Percentiles rank a stretch among this genome's conserved stretches.
These are phyloP conservation scores for Ypsolopha sequella DNA, from an alignment of 2,888 invertebrate species.

Conservation along the genomic window DNA sequence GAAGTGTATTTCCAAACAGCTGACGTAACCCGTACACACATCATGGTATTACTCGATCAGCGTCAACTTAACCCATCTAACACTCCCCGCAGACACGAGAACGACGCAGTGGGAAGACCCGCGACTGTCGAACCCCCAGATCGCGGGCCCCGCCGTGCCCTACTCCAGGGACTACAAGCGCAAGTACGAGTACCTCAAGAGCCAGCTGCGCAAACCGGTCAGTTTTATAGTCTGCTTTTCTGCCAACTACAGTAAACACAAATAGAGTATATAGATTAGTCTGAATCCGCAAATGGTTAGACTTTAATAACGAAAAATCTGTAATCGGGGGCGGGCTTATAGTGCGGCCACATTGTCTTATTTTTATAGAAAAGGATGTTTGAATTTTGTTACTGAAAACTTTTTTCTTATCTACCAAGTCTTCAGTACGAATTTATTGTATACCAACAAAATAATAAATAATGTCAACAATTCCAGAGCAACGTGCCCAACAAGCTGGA, in stretches of 20 bases:
- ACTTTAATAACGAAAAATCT: too few species aligned
- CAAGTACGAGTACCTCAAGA: slow-evolving; percentile 98
- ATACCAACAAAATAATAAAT: not conserved
- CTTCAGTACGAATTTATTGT: not conserved
- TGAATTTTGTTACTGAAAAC: too few species aligned
- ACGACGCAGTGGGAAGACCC: slow-evolving; percentile 99
- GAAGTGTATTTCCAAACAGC: too few species aligned
- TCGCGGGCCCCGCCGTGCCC: slow-evolving; percentile 98
- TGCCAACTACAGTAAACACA: not conserved
- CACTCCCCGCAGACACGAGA: slow-evolving; percentile 81
- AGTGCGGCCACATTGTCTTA: too few species aligned
- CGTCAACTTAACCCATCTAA: too few species aligned
- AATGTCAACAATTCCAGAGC: slow-evolving; percentile 69
- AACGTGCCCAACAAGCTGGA: slow-evolving; percentile 99
- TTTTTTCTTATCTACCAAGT: too few species aligned
- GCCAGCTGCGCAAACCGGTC: slow-evolving; percentile 95
- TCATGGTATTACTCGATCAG: too few species aligned
- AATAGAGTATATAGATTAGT: not conserved
- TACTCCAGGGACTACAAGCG: slow-evolving; percentile 99
- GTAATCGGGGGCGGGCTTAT: too few species aligned
- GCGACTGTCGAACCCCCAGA: slow-evolving; percentile 93
- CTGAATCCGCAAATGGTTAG: too few species aligned
- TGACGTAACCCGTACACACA: too few species aligned
- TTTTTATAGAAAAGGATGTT: too few species aligned
- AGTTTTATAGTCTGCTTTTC: slow-evolving; percentile 25